phyloP scores from a whole-genome alignment of 2,888 invertebrate species.

The Amblyjoppa fuscipennis region DNA sequence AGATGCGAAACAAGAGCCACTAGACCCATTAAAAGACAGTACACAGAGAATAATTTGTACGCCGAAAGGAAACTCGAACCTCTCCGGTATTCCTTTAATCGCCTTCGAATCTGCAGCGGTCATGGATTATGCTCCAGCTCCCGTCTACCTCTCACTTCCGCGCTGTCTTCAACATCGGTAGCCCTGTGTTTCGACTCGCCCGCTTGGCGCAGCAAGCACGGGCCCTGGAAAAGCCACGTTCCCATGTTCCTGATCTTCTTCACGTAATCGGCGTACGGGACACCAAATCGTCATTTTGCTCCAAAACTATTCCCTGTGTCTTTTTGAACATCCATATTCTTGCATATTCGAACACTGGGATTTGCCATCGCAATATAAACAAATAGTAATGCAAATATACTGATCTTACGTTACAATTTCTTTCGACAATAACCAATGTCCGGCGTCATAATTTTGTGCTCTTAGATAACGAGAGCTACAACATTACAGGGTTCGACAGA shows the following conservation, averaged over 20 bases:
- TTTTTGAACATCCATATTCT: constrained; percentile 8
- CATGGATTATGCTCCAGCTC: constrained; percentile 24
- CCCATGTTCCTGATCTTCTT: constrained; percentile 62
- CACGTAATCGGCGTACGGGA: constrained; percentile 62
- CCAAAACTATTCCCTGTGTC: constrained; percentile 16
- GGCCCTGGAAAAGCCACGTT: constrained; percentile 58
- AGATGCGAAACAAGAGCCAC: neutral
- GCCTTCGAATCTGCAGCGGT: constrained; percentile 15
- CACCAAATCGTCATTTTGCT: constrained; percentile 47
- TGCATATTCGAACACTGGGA: constrained; percentile 4
- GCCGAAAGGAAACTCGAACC: constrained; percentile 19
- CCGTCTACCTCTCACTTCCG: neutral
- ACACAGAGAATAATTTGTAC: neutral
- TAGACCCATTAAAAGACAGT: constrained; percentile 17
- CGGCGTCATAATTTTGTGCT: too few relatives aligned
- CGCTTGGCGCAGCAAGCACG: constrained; percentile 50
- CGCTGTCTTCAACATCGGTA: constrained; percentile 25
- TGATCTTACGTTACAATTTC: too few relatives aligned
- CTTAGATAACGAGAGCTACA: neutral
- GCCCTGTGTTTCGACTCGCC: constrained; percentile 67
- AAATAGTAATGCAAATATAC: neutral
- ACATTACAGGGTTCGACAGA: neutral
- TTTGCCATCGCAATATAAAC: neutral
- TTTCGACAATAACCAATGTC: too few relatives aligned
- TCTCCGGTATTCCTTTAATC: constrained; percentile 33